Evolutionary conservation across 2,797 vertebrate genomes (phyloP).

Genomic region (Lindbergichthys nudifrons): DNA sequence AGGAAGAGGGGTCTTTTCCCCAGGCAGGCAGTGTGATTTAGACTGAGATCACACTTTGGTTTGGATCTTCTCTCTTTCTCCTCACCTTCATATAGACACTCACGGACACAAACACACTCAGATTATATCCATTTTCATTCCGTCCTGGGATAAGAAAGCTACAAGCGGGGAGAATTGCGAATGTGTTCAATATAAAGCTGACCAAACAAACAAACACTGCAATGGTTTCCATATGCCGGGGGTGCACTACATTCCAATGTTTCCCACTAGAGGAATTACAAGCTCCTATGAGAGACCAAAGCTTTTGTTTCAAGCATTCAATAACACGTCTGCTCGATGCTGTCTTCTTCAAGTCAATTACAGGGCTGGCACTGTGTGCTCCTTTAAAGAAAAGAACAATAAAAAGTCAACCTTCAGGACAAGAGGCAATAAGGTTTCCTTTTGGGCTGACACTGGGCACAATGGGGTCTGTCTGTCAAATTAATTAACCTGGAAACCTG

Average conservation of each 20-base stretch:
- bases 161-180: constrained; percentile 34
- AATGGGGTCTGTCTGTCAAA: constrained; percentile 82
- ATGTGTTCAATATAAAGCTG: constrained; percentile 31
- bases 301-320: constrained; percentile 70
- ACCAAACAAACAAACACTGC: constrained; percentile 50
- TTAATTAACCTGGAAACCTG: constrained; percentile 82
- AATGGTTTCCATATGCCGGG: constrained; percentile 31
- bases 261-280: constrained; percentile 43
- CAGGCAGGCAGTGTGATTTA: constrained; percentile 70
- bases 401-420: constrained; percentile 76
- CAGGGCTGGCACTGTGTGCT: constrained; percentile 36
- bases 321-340: constrained; percentile 60
- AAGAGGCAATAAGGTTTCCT: constrained; percentile 74
- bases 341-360: constrained; percentile 77
- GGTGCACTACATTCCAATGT: constrained; percentile 37
- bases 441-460: constrained; percentile 74
- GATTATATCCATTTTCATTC: constrained; percentile 65
- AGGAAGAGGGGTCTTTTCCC: constrained; percentile 67
- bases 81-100: constrained; percentile 8
- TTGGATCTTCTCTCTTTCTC: constrained; percentile 67
- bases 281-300: constrained; percentile 45
- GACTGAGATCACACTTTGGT: constrained; percentile 79
- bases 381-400: constrained; percentile 71
- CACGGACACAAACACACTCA: constrained; percentile 18
- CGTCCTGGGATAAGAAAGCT: constrained; percentile 54